A percentile compares a stretch with the other conserved stretches of the same genome.
phyloP scores from a whole-genome alignment of 2,888 invertebrate species.

The Melipona bicolor region DNA sequence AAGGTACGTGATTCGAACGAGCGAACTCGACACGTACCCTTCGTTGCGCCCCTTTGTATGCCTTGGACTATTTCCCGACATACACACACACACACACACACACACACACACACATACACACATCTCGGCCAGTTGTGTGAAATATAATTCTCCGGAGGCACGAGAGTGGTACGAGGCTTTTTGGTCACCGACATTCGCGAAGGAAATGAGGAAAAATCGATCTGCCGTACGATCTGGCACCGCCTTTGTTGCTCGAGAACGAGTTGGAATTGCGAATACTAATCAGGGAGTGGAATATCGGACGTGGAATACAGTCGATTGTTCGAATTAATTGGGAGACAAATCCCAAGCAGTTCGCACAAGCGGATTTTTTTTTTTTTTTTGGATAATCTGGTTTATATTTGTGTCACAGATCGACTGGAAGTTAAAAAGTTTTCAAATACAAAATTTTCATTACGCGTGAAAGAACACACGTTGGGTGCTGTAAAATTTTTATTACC shows the following conservation, averaged over 20 bases:
- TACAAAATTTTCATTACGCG: no score
- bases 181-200: constrained; percentile 10
- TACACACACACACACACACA: no score
- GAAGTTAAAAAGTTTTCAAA: no score
- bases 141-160: constrained; percentile 37
- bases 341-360: no score
- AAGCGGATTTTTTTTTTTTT: no score
- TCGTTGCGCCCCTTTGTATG: constrained; percentile 17
- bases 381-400: no score
- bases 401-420: no score
- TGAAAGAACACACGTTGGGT: no score
- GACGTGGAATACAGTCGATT: no score
- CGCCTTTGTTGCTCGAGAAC: not conserved
- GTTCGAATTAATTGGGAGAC: no score
- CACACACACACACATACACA: not conserved
- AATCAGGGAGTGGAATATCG: no score
- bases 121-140: not conserved
- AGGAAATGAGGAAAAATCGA: constrained; percentile 2
- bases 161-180: constrained; percentile 8
- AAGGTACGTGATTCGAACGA: constrained; percentile 66
- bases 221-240: not conserved
- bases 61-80: constrained; percentile 34
- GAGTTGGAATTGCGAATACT: not conserved
- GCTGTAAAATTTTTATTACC: no score
- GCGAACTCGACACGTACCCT: constrained; percentile 53